Base-by-base conservation (phyloP, 2,113 vertebrate species). In the Gopherus evgoodei region DNA sequence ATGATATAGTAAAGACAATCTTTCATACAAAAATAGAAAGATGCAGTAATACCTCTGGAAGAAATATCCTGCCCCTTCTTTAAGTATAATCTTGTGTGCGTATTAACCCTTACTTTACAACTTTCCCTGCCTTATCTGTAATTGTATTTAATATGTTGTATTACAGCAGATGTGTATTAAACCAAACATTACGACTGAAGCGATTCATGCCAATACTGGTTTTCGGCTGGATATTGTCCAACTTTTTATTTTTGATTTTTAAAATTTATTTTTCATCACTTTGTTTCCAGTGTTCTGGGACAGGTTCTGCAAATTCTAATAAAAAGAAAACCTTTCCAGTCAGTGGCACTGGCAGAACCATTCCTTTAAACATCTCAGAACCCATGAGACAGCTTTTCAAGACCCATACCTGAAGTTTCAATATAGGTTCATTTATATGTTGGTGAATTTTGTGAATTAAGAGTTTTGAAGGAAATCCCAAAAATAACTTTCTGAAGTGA, bases 11-110 rank as follows among this genome's bases (percentile, higher is more conserved):
- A 62, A 17, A 88, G 92, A 35, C 6, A 76, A 76, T 38, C 86
- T 93, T 85, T 57, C 80, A 80, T 87, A 35, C 2, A 79, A 90
- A 93, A 84, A 54, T 49, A 81, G 27, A 81, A 72, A 87, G 14
- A 35, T 0, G 56, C 29, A 85, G 87, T 59, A 87, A 88, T 84
- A 6, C 0, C 4, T 17, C 29, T 91, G 52, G 35, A 96, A 96
- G 19, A 91, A 0, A 2, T 80, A 91, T 92, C 82, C 16, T 84
- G 3, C 53, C 11, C 79, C 79, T 93, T 44, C 38, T 93, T 91
- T 14, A 29, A 3, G 8, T 7, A 2, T 1, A 84, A 50, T 83
- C 1, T 38, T 78, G 75, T 47, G 24, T 78, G 19, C 7, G 1
- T 17, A 21, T 72, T 72, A 38, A 72, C 35, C 35, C 35, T 72